These are phyloP conservation scores for Pandemis corylana DNA, from an alignment of 2,888 invertebrate genomes.

Conservation along the genomic window DNA sequence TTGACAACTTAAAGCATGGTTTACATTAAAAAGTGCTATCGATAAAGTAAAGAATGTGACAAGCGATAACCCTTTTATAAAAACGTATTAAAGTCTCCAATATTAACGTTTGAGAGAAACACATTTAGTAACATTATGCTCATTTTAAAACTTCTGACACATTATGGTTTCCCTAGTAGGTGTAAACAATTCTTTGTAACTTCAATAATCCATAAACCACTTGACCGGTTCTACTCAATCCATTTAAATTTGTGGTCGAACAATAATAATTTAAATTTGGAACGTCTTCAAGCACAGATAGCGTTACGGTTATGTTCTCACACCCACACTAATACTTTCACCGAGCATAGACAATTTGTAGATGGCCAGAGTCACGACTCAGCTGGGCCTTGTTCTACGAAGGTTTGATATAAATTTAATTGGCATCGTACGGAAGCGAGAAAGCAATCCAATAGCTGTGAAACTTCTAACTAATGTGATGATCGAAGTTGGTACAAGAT, in stretches of 20 bases:
- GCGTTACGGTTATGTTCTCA: conserved; percentile 41
- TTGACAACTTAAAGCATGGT: conserved; percentile 10
- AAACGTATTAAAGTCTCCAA: background rate
- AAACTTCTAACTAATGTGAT: background rate
- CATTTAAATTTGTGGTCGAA: conserved; percentile 33
- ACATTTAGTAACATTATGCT: background rate
- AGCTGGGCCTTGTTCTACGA: conserved; percentile 32
- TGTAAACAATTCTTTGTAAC: background rate
- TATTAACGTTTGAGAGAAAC: background rate
- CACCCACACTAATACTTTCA: conserved; percentile 42
- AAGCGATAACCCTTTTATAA: background rate
- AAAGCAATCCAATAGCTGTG: background rate
- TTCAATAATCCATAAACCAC: conserved; percentile 29
- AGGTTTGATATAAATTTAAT: conserved; percentile 37
- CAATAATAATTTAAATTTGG: conserved; percentile 40
- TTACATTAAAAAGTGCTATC: conserved; percentile 7
- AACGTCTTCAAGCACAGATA: conserved; percentile 39
- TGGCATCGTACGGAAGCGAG: conserved; percentile 23
- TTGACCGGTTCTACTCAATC: conserved; percentile 32
- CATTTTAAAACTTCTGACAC: background rate
- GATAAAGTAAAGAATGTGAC: background rate
- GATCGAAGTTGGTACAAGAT: background rate
- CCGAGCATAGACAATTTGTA: conserved; percentile 41
- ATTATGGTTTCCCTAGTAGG: background rate
- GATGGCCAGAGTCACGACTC: conserved; percentile 42